Evolutionary conservation across 2,113 vertebrate genomes (phyloP).

Genomic region (Hyperopisus bebe): DNA sequence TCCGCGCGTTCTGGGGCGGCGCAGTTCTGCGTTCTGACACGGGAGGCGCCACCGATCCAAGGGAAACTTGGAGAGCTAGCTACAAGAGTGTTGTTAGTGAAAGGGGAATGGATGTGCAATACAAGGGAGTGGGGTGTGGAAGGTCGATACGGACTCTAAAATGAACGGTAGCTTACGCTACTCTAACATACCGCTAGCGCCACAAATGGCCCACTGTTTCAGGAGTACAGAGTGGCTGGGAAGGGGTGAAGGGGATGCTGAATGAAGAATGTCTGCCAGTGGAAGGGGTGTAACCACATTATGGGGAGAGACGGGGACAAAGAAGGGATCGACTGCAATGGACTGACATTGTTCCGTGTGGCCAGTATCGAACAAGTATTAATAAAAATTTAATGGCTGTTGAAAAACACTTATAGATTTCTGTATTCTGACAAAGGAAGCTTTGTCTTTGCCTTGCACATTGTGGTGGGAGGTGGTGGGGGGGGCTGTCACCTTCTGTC

Average conservation of each 20-base stretch:
- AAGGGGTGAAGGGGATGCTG: slow-evolving; percentile 80
- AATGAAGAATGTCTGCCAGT: slow-evolving; percentile 80
- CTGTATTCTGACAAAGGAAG: slow-evolving; percentile 81
- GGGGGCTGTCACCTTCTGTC: slow-evolving; percentile 65
- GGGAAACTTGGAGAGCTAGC: background rate
- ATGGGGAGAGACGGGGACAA: background rate
- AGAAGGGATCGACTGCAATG: background rate
- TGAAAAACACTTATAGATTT: slow-evolving; percentile 70
- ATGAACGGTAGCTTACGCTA: slow-evolving; percentile 85
- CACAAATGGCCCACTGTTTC: slow-evolving; percentile 93
- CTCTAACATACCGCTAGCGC: slow-evolving; percentile 87
- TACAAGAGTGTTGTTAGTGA: background rate
- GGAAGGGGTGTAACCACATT: background rate
- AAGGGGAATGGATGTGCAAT: slow-evolving; percentile 14
- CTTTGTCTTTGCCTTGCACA: slow-evolving; percentile 50
- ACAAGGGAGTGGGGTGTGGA: slow-evolving; percentile 17
- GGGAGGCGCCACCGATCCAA: background rate
- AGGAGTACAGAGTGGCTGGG: slow-evolving; percentile 74
- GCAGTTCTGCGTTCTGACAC: background rate
- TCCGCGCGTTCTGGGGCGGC: background rate
- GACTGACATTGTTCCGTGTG: slow-evolving; percentile 15
- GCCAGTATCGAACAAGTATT: slow-evolving; percentile 88
- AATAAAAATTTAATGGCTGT: slow-evolving; percentile 90
- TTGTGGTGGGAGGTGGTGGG: slow-evolving; percentile 30
- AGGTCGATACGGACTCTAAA: slow-evolving; percentile 70